These are phyloP conservation scores for Diplosoma virens DNA, from an alignment of 23 tunicate genomes.

Conservation along the genomic window DNA sequence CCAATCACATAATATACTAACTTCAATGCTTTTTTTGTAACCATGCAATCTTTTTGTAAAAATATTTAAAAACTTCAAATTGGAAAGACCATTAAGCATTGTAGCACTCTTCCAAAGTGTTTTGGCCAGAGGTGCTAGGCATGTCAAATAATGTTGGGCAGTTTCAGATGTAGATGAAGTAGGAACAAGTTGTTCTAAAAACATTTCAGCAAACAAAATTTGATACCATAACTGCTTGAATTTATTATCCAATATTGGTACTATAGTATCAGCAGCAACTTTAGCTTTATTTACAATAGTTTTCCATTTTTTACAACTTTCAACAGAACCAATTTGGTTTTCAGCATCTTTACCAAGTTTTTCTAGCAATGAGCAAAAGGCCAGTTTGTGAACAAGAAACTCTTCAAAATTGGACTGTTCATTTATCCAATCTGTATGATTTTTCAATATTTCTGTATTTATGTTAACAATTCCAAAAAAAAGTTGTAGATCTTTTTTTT, in stretches of 20 bases:
- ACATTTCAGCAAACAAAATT: slow-evolving; percentile 32
- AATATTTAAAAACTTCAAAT: slow-evolving; percentile 27
- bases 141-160: slow-evolving; percentile 27
- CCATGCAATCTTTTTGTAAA: slow-evolving; percentile 28
- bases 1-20: slow-evolving; percentile 40
- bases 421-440: slow-evolving; percentile 24
- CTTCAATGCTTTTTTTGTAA: slow-evolving; percentile 19
- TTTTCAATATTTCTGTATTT: slow-evolving; percentile 18
- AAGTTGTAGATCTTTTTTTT: not conserved
- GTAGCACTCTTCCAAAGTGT: slow-evolving; percentile 36
- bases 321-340: too few species aligned
- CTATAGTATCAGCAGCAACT: too few species aligned
- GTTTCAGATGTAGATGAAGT: not conserved
- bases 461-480: slow-evolving; percentile 33
- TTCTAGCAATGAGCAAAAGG: too few species aligned
- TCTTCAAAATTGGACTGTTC: not conserved
- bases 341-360: too few species aligned
- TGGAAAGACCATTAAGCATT: not conserved
- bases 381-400: not conserved
- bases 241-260: slow-evolving; percentile 13
- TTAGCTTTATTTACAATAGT: too few species aligned
- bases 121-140: slow-evolving; percentile 38
- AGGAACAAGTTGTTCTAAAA: slow-evolving; percentile 56
- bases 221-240: slow-evolving; percentile 28
- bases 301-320: too few species aligned